Evolutionary conservation across 2,797 vertebrate species (phyloP).

Genomic region (Sebastes ruberrimus): DNA sequence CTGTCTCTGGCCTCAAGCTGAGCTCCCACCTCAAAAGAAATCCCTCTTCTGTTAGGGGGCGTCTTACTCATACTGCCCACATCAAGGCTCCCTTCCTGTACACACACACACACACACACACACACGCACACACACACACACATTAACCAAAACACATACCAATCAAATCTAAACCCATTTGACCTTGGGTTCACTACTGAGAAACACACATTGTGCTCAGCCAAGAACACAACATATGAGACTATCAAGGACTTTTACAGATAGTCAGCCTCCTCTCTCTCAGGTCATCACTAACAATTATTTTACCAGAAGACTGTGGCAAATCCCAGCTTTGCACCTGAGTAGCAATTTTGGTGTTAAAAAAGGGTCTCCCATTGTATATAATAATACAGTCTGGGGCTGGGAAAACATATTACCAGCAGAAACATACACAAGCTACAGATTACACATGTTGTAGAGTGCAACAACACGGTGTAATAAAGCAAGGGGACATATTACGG

Average conservation of each 20-base stretch:
- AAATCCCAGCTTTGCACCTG: slow-evolving; percentile 13
- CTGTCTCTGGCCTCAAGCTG: slow-evolving; percentile 97
- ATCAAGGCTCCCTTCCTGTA: slow-evolving; percentile 79
- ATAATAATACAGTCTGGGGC: slow-evolving; percentile 20
- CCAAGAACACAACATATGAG: slow-evolving; percentile 1
- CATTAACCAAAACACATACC: slow-evolving; percentile 28
- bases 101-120: slow-evolving; percentile 39
- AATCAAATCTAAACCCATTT: slow-evolving; percentile 25
- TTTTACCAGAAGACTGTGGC: neutral
- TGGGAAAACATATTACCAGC: neutral
- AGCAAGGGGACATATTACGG: slow-evolving; percentile 15
- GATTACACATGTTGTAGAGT: slow-evolving; percentile 12
- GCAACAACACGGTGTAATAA: slow-evolving; percentile 18
- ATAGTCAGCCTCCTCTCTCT: neutral
- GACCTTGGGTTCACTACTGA: slow-evolving; percentile 32
- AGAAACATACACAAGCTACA: slow-evolving; percentile 12
- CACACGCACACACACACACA: neutral
- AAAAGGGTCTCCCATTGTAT: slow-evolving; percentile 17
- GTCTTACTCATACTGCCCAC: slow-evolving; percentile 94
- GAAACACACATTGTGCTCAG: slow-evolving; percentile 14
- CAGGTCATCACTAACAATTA: slow-evolving; percentile 3
- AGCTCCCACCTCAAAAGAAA: slow-evolving; percentile 98
- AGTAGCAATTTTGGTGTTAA: slow-evolving; percentile 17
- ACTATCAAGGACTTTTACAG: slow-evolving; percentile 16
- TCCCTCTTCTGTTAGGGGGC: slow-evolving; percentile 98